These are phyloP conservation scores for Thunnus maccoyii DNA, from an alignment of 2,113 vertebrate species.

Conservation along the genomic window DNA sequence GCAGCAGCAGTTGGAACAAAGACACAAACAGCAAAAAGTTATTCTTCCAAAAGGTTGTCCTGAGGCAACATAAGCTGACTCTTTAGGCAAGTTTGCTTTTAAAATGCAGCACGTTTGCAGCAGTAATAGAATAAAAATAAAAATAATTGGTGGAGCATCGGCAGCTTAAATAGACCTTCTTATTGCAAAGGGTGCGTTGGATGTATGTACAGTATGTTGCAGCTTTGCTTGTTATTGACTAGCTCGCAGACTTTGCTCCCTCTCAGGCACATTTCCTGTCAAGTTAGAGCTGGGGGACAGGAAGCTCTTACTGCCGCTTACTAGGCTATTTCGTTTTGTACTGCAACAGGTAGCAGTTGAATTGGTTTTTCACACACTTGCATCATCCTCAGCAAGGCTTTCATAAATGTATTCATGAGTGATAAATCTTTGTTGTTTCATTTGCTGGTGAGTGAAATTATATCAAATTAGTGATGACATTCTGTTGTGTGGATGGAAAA, in stretches of 20 bases:
- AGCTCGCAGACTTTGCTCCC: constrained; percentile 9
- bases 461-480: constrained; percentile 35
- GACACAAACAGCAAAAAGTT: not conserved
- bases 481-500: not conserved
- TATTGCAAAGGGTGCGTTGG: not conserved
- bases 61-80: not conserved
- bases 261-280: constrained; percentile 44
- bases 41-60: not conserved
- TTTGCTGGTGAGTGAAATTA: constrained; percentile 19
- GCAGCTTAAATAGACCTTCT: not conserved
- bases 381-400: constrained; percentile 55
- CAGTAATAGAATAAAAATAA: not conserved
- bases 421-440: constrained; percentile 40
- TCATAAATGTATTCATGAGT: constrained; percentile 61
- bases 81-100: not conserved
- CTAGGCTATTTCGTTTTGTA: constrained; percentile 35
- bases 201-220: not conserved
- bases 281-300: constrained; percentile 41
- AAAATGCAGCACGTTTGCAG: not conserved
- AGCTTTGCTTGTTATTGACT: no score
- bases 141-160: not conserved
- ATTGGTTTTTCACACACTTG: constrained; percentile 64
- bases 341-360: constrained; percentile 55
- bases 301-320: constrained; percentile 33
- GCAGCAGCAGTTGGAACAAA: not conserved